Percentiles rank a stretch among this genome's conserved stretches.
These are phyloP conservation scores for Lynx canadensis DNA, from an alignment of 2,113 vertebrate genomes.

Conservation along the genomic window DNA sequence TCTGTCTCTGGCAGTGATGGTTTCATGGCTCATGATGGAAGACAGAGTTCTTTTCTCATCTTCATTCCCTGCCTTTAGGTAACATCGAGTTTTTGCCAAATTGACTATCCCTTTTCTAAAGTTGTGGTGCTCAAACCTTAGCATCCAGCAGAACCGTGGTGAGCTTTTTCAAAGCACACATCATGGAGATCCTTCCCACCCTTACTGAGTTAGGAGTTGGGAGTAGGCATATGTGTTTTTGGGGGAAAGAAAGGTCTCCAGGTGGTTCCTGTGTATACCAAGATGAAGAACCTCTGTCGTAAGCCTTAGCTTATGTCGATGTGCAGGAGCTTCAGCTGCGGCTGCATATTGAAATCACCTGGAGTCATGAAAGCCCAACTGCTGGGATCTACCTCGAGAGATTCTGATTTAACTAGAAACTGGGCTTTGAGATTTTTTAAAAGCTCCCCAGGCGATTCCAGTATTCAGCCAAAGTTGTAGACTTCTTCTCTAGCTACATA, in stretches of 20 bases:
- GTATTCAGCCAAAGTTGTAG: background rate
- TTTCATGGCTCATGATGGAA: background rate
- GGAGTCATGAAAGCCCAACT: background rate
- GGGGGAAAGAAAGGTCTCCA: background rate
- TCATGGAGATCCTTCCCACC: background rate
- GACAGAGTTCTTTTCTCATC: background rate
- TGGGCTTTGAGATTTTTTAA: background rate
- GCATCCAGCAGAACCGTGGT: background rate
- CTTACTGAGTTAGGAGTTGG: background rate
- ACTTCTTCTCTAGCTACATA: background rate
- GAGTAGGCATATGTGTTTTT: background rate
- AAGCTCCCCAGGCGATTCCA: background rate
- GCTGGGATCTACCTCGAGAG: background rate
- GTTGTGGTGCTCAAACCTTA: background rate
- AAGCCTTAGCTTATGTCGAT: background rate
- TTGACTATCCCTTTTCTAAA: background rate
- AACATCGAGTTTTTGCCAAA: background rate
- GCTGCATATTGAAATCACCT: background rate
- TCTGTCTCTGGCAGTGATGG: background rate
- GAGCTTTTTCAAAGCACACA: background rate
- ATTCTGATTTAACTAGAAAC: background rate
- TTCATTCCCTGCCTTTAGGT: background rate
- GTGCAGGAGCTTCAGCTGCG: background rate
- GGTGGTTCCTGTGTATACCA: background rate
- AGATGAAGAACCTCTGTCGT: background rate